phyloP scores from a whole-genome alignment of 92 coral and sea anemone genomes.

The Palythoa caribaeorum region DNA sequence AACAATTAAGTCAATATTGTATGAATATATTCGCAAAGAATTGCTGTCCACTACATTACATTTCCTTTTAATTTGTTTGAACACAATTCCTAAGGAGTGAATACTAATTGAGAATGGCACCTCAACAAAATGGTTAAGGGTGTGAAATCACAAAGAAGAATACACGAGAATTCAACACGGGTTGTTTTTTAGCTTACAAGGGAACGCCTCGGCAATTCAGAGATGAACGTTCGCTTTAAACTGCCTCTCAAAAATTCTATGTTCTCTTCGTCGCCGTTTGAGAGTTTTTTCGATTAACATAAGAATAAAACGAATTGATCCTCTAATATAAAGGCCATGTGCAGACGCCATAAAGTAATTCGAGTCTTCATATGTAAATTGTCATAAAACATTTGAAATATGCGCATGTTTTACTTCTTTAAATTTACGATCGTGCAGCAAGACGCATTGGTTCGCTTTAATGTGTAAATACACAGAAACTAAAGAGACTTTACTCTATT shows the following conservation, averaged over 20 bases:
- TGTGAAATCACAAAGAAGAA: constrained; percentile 25
- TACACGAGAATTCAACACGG: not conserved
- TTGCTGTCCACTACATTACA: not conserved
- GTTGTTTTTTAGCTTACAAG: not conserved
- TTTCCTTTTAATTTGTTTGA: not conserved
- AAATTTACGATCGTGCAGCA: not conserved
- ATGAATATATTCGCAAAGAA: constrained; percentile 2
- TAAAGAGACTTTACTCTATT: not conserved
- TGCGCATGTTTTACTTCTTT: constrained; percentile 50
- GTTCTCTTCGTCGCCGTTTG: not conserved
- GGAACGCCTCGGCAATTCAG: constrained; percentile 20
- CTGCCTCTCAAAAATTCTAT: not conserved
- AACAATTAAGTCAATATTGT: constrained; percentile 6
- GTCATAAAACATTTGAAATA: constrained; percentile 83
- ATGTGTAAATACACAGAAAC: constrained; percentile 1
- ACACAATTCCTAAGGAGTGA: not conserved
- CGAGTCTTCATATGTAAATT: constrained; percentile 89
- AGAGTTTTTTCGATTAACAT: constrained; percentile 28
- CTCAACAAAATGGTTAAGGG: constrained; percentile 3
- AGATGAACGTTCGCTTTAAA: not conserved
- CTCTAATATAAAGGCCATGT: constrained; percentile 78
- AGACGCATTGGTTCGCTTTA: constrained; percentile 6
- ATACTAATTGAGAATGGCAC: constrained; percentile 15
- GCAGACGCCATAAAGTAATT: constrained; percentile 82
- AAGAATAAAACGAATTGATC: constrained; percentile 58